These are phyloP conservation scores for Acromyrmex charruanus DNA, from an alignment of 1,140 invertebrate genomes.

Conservation along the genomic window DNA sequence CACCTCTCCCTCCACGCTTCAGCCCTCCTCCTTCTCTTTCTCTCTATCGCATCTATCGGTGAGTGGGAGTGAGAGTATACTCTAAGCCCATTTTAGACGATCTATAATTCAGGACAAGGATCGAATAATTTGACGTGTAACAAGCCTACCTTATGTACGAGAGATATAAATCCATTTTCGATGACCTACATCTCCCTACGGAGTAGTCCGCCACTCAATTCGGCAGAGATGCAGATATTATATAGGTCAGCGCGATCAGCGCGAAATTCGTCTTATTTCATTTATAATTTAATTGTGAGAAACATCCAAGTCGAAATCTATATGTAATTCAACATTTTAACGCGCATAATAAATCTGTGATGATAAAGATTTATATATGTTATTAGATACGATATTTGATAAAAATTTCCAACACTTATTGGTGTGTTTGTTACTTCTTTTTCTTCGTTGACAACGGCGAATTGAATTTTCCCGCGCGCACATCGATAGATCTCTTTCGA, in stretches of 20 bases:
- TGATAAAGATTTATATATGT: too few species aligned
- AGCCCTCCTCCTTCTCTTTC: too few species aligned
- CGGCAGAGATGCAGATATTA: neutral
- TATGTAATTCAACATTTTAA: neutral
- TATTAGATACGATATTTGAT: neutral
- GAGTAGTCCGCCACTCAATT: neutral
- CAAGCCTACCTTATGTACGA: neutral
- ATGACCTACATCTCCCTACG: neutral
- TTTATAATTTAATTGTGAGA: neutral
- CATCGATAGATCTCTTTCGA: neutral
- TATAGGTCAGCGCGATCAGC: neutral
- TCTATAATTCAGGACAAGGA: conserved; percentile 28
- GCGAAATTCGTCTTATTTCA: neutral
- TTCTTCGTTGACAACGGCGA: neutral
- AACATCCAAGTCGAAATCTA: neutral
- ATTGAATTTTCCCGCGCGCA: conserved; percentile 19
- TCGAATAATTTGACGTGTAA: conserved; percentile 30
- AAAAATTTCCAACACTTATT: too few species aligned
- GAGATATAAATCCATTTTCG: neutral
- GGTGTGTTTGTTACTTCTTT: neutral
- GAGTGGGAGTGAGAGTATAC: neutral
- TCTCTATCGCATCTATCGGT: neutral
- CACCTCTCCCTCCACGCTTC: neutral
- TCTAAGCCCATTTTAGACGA: conserved; percentile 23
- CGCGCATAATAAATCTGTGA: neutral